Evolutionary conservation across 2,113 vertebrate genomes (phyloP), one percentile per base, ranked within the genome.

Genomic region (Suricata suricatta): DNA sequence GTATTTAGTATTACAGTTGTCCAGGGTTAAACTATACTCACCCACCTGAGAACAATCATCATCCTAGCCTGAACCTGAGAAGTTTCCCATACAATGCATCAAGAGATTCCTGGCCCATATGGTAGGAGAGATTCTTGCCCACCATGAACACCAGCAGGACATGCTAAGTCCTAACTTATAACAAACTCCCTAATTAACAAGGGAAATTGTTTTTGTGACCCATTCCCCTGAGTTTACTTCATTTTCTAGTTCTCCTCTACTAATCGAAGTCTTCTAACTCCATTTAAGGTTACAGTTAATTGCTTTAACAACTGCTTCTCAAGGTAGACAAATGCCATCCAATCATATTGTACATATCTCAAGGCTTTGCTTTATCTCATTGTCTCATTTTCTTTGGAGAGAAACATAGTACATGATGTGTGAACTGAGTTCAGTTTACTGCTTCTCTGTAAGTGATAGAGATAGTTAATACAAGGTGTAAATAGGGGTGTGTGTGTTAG

Each of bases 331-430:
- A 89, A 74, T 81, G 38, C 31, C 29, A 31, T 91, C 25, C 23
- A 76, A 0, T 54, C 41, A 52, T 35, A 87, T 21, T 68, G 35
- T 63, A 54, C 16, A 3, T 77, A 94, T 76, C 81, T 90, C 38
- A 88, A 93, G 16, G 14, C 7, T 97, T 95, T 88, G 16, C 84
- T 79, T 84, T 72, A 38, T 27, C 93, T 41, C 31, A 47, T 86
- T 35, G 11, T 87, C 69, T 93, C 38, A 74, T 82, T 95, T 96
- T 96, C 9, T 50, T 68, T n/a, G 52, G 38, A 27, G n/a, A 91
- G 64, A 88, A 90, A 90, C 17, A 14, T 93, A 94, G n/a, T 47
- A 4, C 23, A 23, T 38, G 4, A 27, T 38, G 4, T 84, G 33
- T 90, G 90, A 94, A 50, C 3, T 63, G 35, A 66, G n/a, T 95